Evolutionary conservation across 2,888 invertebrate species (phyloP).

Genomic region (Athetis lepigone): DNA sequence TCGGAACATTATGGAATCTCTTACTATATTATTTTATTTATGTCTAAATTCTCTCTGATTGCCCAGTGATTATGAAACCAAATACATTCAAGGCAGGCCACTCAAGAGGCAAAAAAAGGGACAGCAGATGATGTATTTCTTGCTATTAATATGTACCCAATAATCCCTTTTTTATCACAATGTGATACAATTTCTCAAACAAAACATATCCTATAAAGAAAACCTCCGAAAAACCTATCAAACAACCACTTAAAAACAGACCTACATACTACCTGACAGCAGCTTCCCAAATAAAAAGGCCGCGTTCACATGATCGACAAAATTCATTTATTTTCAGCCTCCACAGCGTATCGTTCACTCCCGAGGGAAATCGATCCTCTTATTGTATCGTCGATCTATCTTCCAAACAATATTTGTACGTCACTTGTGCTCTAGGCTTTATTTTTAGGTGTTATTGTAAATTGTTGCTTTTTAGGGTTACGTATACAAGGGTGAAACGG

Average conservation of each 20-base stretch:
- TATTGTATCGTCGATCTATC: slow-evolving; percentile 70
- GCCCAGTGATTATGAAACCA: no score
- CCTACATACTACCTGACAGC: slow-evolving; percentile 37
- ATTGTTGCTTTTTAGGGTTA: no score
- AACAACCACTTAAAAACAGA: slow-evolving; percentile 14
- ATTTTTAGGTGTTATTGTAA: slow-evolving; percentile 40
- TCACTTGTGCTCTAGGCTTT: slow-evolving; percentile 53
- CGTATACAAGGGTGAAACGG: no score
- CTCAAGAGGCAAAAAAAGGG: no score
- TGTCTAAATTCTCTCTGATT: no score
- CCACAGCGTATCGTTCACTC: slow-evolving; percentile 54
- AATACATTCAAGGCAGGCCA: no score
- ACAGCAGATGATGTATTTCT: no score
- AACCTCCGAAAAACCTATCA: background rate
- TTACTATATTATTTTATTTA: no score
- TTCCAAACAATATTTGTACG: slow-evolving; percentile 69
- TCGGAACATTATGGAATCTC: no score
- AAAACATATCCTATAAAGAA: background rate
- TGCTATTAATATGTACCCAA: no score
- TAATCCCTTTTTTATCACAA: no score
- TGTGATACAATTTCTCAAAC: no score
- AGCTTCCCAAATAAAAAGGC: slow-evolving; percentile 61
- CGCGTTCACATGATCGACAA: slow-evolving; percentile 58
- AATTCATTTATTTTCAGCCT: slow-evolving; percentile 59
- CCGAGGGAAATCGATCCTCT: slow-evolving; percentile 69